These are phyloP conservation scores for Ceratosolen fusciceps DNA, from an alignment of 1,140 invertebrate species.

Conservation along the genomic window DNA sequence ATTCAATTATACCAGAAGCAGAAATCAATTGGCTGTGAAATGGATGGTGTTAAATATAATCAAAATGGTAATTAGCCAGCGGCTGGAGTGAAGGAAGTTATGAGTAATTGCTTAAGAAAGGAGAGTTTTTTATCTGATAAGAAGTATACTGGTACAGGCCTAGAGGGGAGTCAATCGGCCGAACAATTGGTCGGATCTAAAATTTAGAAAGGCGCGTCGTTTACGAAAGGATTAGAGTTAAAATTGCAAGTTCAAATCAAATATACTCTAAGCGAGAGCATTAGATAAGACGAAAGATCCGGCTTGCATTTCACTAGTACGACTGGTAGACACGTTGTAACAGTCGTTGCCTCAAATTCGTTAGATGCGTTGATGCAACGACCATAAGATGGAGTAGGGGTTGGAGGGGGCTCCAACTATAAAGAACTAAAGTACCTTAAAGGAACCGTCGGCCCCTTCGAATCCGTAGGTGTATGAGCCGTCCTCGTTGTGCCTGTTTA, in stretches of 20 bases:
- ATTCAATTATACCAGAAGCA: too few species aligned
- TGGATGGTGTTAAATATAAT: too few species aligned
- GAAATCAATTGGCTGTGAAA: too few species aligned
- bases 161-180: not conserved
- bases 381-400: too few species aligned
- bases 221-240: not conserved
- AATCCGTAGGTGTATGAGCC: slow-evolving; percentile 91
- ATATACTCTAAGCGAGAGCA: not conserved
- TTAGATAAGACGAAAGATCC: not conserved
- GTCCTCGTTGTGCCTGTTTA: slow-evolving; percentile 88
- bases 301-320: not conserved
- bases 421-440: slow-evolving; percentile 69
- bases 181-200: not conserved
- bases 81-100: too few species aligned
- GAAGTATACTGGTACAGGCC: not conserved
- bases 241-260: not conserved
- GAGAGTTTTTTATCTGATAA: not conserved
- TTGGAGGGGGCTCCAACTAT: not conserved
- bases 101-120: too few species aligned
- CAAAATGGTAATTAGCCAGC: too few species aligned
- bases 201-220: not conserved
- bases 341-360: too few species aligned
- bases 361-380: too few species aligned
- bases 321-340: too few species aligned
- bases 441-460: slow-evolving; percentile 86